A percentile compares a stretch with the other conserved stretches of the same genome.
These are phyloP conservation scores for Dilophus febrilis DNA, from an alignment of 2,888 invertebrate species.

Conservation along the genomic window DNA sequence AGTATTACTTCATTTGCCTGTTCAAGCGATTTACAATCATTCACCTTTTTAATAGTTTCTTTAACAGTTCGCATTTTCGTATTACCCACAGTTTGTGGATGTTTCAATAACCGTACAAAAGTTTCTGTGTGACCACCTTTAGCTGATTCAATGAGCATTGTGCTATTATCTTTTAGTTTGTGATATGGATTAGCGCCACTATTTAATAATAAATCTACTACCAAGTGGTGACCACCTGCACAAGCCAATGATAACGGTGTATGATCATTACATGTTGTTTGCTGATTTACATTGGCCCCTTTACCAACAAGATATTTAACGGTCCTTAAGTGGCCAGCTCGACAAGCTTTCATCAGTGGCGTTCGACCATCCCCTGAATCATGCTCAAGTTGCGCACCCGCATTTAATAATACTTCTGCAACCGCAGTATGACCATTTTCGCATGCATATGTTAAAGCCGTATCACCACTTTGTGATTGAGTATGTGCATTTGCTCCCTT, in stretches of 20 bases:
- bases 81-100: too few relatives aligned
- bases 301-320: constrained; percentile 89
- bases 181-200: constrained; percentile 91
- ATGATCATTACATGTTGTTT: constrained; percentile 90
- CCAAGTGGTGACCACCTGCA: constrained; percentile 86
- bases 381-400: constrained; percentile 85
- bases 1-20: background rate
- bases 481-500: constrained; percentile 83
- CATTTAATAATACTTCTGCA: constrained; percentile 77
- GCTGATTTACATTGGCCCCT: constrained; percentile 68
- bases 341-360: constrained; percentile 95
- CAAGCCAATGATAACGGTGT: constrained; percentile 92
- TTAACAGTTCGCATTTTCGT: too few relatives aligned
- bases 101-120: background rate
- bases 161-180: constrained; percentile 95
- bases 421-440: constrained; percentile 98
- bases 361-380: constrained; percentile 95
- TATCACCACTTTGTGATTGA: constrained; percentile 87
- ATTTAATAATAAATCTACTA: constrained; percentile 80
- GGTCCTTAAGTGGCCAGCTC: constrained; percentile 90
- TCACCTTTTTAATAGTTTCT: too few relatives aligned
- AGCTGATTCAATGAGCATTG: constrained; percentile 96
- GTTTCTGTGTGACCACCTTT: constrained; percentile 70
- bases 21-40: too few relatives aligned
- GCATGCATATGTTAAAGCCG: constrained; percentile 92